Percentiles rank a stretch among this genome's conserved stretches.
Conservation (phyloP, 1,140 invertebrate genomes). For the Ceratoteleas bidentatus region DNA sequence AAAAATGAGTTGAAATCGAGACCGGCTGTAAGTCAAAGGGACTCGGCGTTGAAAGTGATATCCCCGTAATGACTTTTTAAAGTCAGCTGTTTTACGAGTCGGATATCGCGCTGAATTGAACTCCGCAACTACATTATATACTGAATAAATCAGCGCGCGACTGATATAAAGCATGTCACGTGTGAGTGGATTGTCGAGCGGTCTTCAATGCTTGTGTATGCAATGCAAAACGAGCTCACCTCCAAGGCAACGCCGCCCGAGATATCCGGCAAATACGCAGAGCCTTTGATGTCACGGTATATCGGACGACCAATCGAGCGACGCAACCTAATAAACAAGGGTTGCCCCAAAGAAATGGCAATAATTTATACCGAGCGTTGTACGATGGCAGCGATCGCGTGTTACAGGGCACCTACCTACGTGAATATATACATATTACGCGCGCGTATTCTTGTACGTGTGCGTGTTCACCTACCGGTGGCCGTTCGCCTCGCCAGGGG, state of each 20-base stretch:
- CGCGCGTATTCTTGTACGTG: slow-evolving; percentile 41
- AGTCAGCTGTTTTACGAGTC: slow-evolving; percentile 46
- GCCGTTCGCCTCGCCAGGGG: slow-evolving; percentile 43
- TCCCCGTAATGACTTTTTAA: slow-evolving; percentile 55
- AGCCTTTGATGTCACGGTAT: slow-evolving; percentile 79
- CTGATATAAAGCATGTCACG: slow-evolving; percentile 60
- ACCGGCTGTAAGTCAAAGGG: slow-evolving; percentile 28
- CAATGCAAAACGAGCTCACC: slow-evolving; percentile 62
- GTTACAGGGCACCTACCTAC: slow-evolving; percentile 70
- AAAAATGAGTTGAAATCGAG: slow-evolving; percentile 24
- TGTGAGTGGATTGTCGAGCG: slow-evolving; percentile 56
- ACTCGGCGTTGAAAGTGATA: slow-evolving; percentile 53
- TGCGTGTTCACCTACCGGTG: slow-evolving; percentile 60
- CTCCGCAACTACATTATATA: slow-evolving; percentile 54
- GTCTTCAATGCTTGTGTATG: slow-evolving; percentile 62
- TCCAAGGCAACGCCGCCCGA: slow-evolving; percentile 57
- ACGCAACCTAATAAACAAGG: slow-evolving; percentile 73
- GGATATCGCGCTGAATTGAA: slow-evolving; percentile 43
- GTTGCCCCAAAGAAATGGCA: slow-evolving; percentile 79
- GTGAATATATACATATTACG: slow-evolving; percentile 62
- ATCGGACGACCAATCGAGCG: slow-evolving; percentile 72
- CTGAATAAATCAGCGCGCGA: slow-evolving; percentile 53
- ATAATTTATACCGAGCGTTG: slow-evolving; percentile 78
- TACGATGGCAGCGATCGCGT: slow-evolving; percentile 78
- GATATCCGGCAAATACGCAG: slow-evolving; percentile 64